Percentiles rank a stretch among this genome's conserved stretches.
phyloP scores from a whole-genome alignment of 2,113 vertebrate genomes.

The Carlito syrichta region DNA sequence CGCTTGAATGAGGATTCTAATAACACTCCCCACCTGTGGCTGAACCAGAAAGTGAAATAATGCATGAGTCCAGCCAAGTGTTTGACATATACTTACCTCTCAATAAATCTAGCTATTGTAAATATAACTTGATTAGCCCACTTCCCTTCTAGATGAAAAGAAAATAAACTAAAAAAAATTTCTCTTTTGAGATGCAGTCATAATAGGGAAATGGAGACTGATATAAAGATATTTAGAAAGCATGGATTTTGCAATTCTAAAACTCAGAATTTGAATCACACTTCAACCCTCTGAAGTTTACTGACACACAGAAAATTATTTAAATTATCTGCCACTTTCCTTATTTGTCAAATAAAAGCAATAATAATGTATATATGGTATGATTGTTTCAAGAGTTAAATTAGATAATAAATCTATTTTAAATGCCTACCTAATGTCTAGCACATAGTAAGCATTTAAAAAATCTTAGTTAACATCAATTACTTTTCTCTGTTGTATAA shows the following conservation, averaged over 20 bases:
- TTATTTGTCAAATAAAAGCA: background rate
- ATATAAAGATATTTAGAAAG: background rate
- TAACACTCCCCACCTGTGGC: background rate
- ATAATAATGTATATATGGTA: background rate
- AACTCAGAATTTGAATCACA: background rate
- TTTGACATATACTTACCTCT: background rate
- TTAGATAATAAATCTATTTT: background rate
- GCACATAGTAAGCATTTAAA: background rate
- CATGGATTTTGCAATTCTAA: background rate
- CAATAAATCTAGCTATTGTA: background rate
- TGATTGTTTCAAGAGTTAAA: background rate
- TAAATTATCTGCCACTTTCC: background rate
- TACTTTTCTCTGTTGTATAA: background rate
- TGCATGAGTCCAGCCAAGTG: background rate
- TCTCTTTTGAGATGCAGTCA: background rate
- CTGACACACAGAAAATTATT: background rate
- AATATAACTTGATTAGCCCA: background rate
- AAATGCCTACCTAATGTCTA: background rate
- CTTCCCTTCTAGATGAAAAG: background rate
- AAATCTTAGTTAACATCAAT: background rate
- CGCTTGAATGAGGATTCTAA: background rate
- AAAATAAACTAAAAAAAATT: background rate
- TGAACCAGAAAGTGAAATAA: background rate
- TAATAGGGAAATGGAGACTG: background rate
- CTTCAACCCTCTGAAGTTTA: background rate